Conservation (phyloP, 2,797 vertebrate species). For the Premnoplex brunnescens region DNA sequence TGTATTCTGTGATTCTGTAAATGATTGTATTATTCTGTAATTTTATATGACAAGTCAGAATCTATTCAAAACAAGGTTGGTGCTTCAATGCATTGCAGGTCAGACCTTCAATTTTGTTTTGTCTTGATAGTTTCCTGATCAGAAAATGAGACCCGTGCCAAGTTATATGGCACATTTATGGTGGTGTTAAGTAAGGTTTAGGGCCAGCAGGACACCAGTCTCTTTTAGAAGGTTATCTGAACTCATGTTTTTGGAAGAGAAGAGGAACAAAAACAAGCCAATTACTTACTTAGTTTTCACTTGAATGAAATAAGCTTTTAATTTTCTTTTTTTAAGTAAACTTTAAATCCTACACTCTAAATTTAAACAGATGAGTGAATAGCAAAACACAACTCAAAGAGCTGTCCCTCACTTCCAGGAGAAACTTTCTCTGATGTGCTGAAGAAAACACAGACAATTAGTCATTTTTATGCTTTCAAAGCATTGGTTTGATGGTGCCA, state of each 20-base stretch:
- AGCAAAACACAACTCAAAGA: not conserved
- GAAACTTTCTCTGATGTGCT: slow-evolving; percentile 9
- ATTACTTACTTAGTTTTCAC: not conserved
- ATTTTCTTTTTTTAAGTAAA: not conserved
- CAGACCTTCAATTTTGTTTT: not conserved
- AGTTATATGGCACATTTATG: not conserved
- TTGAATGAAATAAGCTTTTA: not conserved
- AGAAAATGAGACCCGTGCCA: not conserved
- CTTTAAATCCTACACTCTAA: slow-evolving; percentile 22
- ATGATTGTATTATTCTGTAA: not conserved
- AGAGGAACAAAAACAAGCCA: not conserved
- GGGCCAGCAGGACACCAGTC: not conserved
- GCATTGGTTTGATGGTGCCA: slow-evolving; percentile 36
- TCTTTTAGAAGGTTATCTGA: not conserved
- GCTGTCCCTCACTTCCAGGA: slow-evolving; percentile 21
- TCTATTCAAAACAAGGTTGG: not conserved
- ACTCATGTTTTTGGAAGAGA: not conserved
- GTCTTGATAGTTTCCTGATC: not conserved
- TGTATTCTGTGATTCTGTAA: not conserved
- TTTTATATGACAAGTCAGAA: not conserved
- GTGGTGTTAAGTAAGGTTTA: not conserved
- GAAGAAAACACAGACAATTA: slow-evolving; percentile 55
- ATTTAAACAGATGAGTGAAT: slow-evolving; percentile 25
- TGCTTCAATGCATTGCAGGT: not conserved
- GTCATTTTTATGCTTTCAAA: slow-evolving; percentile 57